Evolutionary conservation across 2,113 vertebrate genomes (phyloP).

Genomic region (Bettongia penicillata): DNA sequence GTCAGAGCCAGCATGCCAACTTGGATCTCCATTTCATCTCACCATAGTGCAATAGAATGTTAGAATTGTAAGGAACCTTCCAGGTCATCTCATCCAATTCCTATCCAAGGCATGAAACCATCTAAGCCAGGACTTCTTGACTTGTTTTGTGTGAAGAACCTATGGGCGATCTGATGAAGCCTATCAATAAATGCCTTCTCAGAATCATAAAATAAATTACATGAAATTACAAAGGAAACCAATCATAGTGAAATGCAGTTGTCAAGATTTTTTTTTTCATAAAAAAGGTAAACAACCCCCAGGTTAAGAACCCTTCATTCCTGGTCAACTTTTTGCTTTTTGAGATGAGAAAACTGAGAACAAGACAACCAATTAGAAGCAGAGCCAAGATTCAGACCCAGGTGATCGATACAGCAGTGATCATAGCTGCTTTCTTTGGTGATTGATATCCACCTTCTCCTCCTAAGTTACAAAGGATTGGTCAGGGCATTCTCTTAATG

Average conservation of each 20-base stretch:
- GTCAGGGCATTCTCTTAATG: too few species aligned
- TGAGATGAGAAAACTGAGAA: neutral
- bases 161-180: neutral
- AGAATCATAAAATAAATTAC: neutral
- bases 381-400: neutral
- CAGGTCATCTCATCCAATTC: neutral
- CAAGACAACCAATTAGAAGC: neutral
- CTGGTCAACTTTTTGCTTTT: neutral
- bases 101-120: neutral
- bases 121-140: neutral
- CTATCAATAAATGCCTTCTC: neutral
- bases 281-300: neutral
- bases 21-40: neutral
- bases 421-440: neutral
- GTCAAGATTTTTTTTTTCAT: neutral
- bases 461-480: too few species aligned
- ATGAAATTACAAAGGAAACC: neutral
- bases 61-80: neutral
- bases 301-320: neutral
- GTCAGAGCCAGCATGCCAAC: neutral
- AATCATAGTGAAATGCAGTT: neutral
- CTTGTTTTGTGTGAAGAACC: neutral
- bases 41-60: neutral
- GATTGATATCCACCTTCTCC: too few species aligned
- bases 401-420: neutral